Evolutionary conservation across 2,888 invertebrate genomes (phyloP), one percentile per base, ranked within the genome.

Genomic region (Hedychridium roseum): DNA sequence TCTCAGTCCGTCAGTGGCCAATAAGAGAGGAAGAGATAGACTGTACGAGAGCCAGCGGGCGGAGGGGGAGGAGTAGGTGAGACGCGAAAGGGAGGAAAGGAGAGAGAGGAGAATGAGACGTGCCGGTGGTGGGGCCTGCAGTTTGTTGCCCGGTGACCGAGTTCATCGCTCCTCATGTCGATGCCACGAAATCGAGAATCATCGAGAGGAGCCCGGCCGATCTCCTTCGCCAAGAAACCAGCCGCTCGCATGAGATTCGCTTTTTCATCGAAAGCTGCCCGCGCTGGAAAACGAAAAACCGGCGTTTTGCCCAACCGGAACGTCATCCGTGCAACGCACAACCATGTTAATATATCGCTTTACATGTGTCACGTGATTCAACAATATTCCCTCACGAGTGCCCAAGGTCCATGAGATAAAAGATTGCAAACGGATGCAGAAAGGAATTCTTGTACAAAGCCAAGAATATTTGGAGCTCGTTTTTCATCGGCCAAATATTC

Each of bases 111-210:
- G 56, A 36, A 41, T 36, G 31, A 31, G 31, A 23, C 18, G 38
- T 27, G 23, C 46, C 41, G 52, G 30, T 60, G 59, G 57, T 59
- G 64, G 64, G 67, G 56, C 52, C 59, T 73, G 76, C 74, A 76
- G 78, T 78, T 78, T 78, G 77, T 78, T 78, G 78, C 77, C 76
- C 78, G 78, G 76, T 78, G 78, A 78, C 78, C 78, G 78, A 78
- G 78, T 78, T 78, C 78, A 78, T 78, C 78, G 78, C 72, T 64
- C 57, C 65, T 57, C 57, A 53, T 48, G 64, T 48, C 60, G 57
- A 52, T 56, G 63, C 61, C 73, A 68, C 73, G 76, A 77, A 76
- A 76, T 75, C 75, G 73, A 76, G 74, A 75, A 76, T 64, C 69
- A 73, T 76, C 75, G 57, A 57, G 48, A 14, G 35, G 35, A 23